phyloP scores from a whole-genome alignment of 2,888 invertebrate species.

The Latrodectus elegans region DNA sequence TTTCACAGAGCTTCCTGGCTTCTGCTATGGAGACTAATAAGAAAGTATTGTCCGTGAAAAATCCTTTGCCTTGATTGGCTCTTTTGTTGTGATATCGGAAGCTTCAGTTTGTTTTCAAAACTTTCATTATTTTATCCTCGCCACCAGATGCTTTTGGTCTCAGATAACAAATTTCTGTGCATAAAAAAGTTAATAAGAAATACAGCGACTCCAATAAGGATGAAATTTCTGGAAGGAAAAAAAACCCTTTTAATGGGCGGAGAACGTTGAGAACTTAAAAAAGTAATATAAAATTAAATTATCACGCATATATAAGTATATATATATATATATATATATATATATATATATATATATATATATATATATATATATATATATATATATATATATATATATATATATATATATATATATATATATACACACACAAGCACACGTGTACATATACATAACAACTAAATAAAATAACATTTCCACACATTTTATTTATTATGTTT shows the following conservation, averaged over 20 bases:
- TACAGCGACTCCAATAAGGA: background rate
- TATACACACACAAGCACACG: too few relatives aligned
- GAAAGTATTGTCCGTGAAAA: conserved; percentile 22
- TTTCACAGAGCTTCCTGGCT: background rate
- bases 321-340: too few relatives aligned
- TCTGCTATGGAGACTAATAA: conserved; percentile 8
- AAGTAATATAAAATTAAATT: background rate
- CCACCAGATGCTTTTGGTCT: background rate
- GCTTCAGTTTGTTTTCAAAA: background rate
- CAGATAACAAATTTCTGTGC: background rate
- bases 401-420: too few relatives aligned
- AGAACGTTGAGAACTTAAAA: background rate
- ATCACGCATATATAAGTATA: too few relatives aligned
- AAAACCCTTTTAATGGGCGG: background rate
- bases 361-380: too few relatives aligned
- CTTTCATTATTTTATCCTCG: background rate
- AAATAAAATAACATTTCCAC: too few relatives aligned
- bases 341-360: too few relatives aligned
- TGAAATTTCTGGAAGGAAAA: background rate
- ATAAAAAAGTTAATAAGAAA: background rate
- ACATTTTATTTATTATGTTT: too few relatives aligned
- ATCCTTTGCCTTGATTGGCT: conserved; percentile 7
- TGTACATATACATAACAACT: too few relatives aligned
- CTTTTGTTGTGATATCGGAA: background rate
- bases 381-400: too few relatives aligned